Evolutionary conservation across 2,888 invertebrate species (phyloP), one percentile per base, ranked within the genome.

Genomic region (Scaptomyza flava): DNA sequence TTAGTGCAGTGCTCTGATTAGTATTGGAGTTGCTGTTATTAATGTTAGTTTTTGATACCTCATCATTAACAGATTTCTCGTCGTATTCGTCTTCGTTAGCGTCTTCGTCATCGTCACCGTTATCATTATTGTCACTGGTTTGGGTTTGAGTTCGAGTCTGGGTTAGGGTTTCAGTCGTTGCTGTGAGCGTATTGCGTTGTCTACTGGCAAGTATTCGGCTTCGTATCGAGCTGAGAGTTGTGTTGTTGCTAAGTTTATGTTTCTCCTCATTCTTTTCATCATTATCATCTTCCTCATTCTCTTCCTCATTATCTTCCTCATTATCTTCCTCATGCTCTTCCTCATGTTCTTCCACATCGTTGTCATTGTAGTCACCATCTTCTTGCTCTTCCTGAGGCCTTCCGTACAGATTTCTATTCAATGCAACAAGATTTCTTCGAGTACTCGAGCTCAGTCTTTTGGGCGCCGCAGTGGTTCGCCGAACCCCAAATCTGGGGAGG

Each of bases 201-300:
- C 71, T 72, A 47, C 68, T 73, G 80, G 78, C 78, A 67, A 83
- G 76, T 60, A 87, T 50, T 42, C 76, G 75, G 36, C 76, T 80
- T 1, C 78, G 74, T 61, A 60, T 68, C 17, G 79, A 65, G 11
- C 71, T 41, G n/a, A 59, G 23, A 3, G 63, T 61, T 42, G 23
- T 64, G n/a, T 50, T 66, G 0, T 12, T 54, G 1, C 8, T 54
- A 1, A 31, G 17, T 7, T 56, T 63, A 6, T 47, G 58, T 5
- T 59, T 59, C 0, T 72, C 53, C 11, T 50, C 33, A 0, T 73
- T 50, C 4, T 27, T 27, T 27, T 27, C 27, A 27, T 68, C 53
- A 2, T 62, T 9, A 2, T 68, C 51, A 5, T 65, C 56, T 6
- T 69, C 51, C 6, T 67, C 56, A 5, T 41, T 17, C 5, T 17